A percentile compares a stretch with the other conserved stretches of the same genome.
Evolutionary conservation across 2,888 invertebrate genomes (phyloP).

Genomic region (Drosophila acutilabella): DNA sequence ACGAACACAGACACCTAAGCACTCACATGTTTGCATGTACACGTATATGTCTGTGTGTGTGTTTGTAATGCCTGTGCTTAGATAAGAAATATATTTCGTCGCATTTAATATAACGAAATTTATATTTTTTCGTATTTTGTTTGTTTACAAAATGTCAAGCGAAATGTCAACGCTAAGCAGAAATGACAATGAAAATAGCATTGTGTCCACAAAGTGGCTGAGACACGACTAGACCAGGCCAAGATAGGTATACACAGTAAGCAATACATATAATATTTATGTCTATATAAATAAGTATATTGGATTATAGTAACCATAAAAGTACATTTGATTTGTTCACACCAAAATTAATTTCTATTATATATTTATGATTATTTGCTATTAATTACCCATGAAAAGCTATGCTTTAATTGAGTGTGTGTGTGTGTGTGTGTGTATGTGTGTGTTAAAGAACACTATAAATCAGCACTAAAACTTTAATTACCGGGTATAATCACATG

Average conservation of each 20-base stretch:
- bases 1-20: not conserved
- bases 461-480: slow-evolving; percentile 25
- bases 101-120: slow-evolving; percentile 54
- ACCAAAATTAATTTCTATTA: slow-evolving; percentile 4
- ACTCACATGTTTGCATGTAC: slow-evolving; percentile 8
- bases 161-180: slow-evolving; percentile 36
- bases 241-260: slow-evolving; percentile 1
- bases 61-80: slow-evolving; percentile 46
- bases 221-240: slow-evolving; percentile 28
- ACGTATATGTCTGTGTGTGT: slow-evolving; percentile 9
- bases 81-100: slow-evolving; percentile 57
- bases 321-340: slow-evolving; percentile 1
- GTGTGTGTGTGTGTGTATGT: slow-evolving; percentile 6
- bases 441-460: slow-evolving; percentile 27
- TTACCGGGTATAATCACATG: slow-evolving; percentile 27
- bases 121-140: slow-evolving; percentile 26
- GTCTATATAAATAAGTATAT: not conserved
- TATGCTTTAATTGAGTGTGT: slow-evolving; percentile 6
- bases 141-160: slow-evolving; percentile 56
- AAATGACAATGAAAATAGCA: slow-evolving; percentile 42
- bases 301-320: slow-evolving; percentile 5
- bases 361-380: slow-evolving; percentile 15
- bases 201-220: slow-evolving; percentile 31
- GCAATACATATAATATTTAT: slow-evolving; percentile 7
- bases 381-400: slow-evolving; percentile 13